Conservation (phyloP, 2,888 invertebrate genomes). For the Emmelina monodactyla region DNA sequence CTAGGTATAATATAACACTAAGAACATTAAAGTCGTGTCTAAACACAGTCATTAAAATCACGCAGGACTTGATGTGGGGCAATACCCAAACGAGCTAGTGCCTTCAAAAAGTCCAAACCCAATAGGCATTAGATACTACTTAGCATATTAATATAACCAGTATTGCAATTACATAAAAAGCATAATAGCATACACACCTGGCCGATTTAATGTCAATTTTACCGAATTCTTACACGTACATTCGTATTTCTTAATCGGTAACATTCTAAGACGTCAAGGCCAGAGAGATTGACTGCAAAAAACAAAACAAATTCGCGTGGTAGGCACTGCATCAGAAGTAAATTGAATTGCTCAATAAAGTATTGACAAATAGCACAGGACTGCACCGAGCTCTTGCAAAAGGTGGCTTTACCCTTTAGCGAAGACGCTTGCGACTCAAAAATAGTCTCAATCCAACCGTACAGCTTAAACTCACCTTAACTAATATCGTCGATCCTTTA, state of each 20-base stretch:
- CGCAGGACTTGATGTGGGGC: not conserved
- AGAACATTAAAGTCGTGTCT: conserved; percentile 1
- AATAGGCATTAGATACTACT: not conserved
- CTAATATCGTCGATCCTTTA: conserved; percentile 15
- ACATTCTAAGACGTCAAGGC: conserved; percentile 18
- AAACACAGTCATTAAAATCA: not conserved
- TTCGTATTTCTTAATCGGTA: not conserved
- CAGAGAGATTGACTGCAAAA: conserved; percentile 21
- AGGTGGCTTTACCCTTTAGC: conserved; percentile 32
- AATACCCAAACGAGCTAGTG: not conserved
- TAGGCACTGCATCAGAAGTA: too few relatives aligned
- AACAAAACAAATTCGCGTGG: conserved; percentile 22
- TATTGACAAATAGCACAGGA: conserved; percentile 40
- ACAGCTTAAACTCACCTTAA: conserved; percentile 39
- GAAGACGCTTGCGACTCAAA: conserved; percentile 29
- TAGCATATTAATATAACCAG: not conserved
- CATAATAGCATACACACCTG: not conserved
- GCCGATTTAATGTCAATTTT: not conserved
- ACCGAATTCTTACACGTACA: not conserved
- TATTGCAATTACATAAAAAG: not conserved
- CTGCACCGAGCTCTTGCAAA: conserved; percentile 36
- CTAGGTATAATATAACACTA: too few relatives aligned
- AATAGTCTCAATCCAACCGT: conserved; percentile 33
- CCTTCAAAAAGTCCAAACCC: not conserved
- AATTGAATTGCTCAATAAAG: conserved; percentile 31